These are phyloP conservation scores for Pteria penguin DNA, from an alignment of 2,888 invertebrate genomes.

Conservation along the genomic window DNA sequence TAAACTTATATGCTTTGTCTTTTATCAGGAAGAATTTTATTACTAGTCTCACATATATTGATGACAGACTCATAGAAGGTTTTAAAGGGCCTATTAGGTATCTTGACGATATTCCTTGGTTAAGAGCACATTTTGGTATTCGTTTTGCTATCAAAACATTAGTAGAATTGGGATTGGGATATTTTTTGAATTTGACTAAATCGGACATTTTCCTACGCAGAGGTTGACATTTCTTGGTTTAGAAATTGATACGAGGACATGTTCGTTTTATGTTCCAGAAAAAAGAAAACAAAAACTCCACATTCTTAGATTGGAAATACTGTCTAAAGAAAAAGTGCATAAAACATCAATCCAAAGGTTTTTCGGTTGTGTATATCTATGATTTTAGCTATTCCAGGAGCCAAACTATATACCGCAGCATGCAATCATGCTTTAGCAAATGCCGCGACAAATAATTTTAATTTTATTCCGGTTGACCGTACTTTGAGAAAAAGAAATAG, in stretches of 20 bases:
- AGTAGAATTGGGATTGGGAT: too few relatives aligned
- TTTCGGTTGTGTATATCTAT: constrained; percentile 21
- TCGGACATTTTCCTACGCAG: constrained; percentile 8
- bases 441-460: neutral
- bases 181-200: constrained; percentile 7
- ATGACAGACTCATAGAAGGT: neutral
- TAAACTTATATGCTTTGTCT: neutral
- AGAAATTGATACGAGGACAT: constrained; percentile 1
- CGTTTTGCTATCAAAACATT: too few relatives aligned
- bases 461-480: neutral
- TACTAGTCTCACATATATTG: neutral
- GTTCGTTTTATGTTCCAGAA: constrained; percentile 25
- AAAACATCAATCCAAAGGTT: constrained; percentile 12
- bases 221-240: constrained; percentile 15
- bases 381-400: constrained; percentile 20
- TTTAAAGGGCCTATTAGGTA: too few relatives aligned
- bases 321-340: neutral
- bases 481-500: neutral
- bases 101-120: too few relatives aligned
- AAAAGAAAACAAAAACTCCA: constrained; percentile 10
- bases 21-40: neutral
- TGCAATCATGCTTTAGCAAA: constrained; percentile 25
- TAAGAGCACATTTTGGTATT: too few relatives aligned
- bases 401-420: constrained; percentile 22
- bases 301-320: neutral